Evolutionary conservation across 2,113 vertebrate species (phyloP), one percentile per base, ranked within the genome.

Genomic region (Guaruba guarouba): DNA sequence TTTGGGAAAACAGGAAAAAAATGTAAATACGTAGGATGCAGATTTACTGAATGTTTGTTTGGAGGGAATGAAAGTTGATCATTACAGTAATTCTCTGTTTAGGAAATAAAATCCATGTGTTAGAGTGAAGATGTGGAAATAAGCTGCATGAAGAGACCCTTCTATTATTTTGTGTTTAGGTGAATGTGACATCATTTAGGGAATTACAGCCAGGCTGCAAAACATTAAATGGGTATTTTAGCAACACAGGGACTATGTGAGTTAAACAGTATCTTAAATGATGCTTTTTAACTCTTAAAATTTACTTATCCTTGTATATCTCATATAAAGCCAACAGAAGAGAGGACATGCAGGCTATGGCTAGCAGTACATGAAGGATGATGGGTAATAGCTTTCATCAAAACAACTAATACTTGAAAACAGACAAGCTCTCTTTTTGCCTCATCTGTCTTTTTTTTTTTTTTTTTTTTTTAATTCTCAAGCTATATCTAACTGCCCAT

Each of bases 121-220:
- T 90, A 67, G 57, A 64, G 12, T 77, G 63, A 90, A 78, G 64
- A 82, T 73, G 29, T 82, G 78, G 80, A 96, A 96, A 88, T 80
- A 82, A 87, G 22, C 16, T 71, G 19, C 71, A 55, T 62, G 13
- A 91, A 61, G 49, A 81, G 66, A 86, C 88, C 4, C 5, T 73
- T 24, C 27, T 89, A 17, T 76, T 94, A 46, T 76, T 91, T 52
- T 74, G 41, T 70, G 11, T 63, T 70, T 73, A 17, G 18, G 18
- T 83, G 68, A 37, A 52, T 63, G 55, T 90, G 68, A 70, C 15
- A 27, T 91, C 28, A 67, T 79, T 88, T 57, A 70, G 63, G 51
- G 51, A 82, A 91, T 81, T 64, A 43, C 23, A 91, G 51, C 8
- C 41, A 88, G 63, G n/a, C 31, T 76, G 37, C 37, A 85, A 93